These are phyloP conservation scores for Galbula dea DNA, from an alignment of 2,113 vertebrate genomes.

Conservation along the genomic window DNA sequence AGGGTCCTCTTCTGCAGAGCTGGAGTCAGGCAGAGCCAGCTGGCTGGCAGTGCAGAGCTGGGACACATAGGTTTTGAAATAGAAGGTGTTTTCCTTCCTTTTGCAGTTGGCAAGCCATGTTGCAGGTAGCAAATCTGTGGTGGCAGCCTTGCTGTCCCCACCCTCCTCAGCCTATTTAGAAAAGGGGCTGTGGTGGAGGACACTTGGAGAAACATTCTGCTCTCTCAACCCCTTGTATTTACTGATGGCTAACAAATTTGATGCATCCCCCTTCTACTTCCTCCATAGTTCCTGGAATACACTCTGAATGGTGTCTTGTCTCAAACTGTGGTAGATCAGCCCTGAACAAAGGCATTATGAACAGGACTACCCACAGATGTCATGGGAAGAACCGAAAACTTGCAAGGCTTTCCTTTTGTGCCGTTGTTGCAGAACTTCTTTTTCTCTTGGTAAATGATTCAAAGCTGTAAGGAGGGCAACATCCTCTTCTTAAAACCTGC, in stretches of 20 bases:
- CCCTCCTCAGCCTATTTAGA: not conserved
- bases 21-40: not conserved
- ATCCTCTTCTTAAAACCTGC: slow-evolving; percentile 39
- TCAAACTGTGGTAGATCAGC: not conserved
- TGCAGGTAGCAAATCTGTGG: not conserved
- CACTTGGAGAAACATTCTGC: not conserved
- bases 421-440: not conserved
- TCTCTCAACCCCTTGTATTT: not conserved
- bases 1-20: not conserved
- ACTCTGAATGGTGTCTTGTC: slow-evolving; percentile 38
- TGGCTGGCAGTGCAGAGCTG: not conserved
- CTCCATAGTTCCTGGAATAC: slow-evolving; percentile 46
- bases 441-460: slow-evolving; percentile 6
- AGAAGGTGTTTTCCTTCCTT: not conserved
- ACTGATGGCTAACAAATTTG: not conserved
- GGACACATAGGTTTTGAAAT: not conserved
- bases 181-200: not conserved
- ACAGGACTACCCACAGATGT: slow-evolving; percentile 41
- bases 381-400: slow-evolving; percentile 39
- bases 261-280: slow-evolving; percentile 24
- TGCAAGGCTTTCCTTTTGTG: slow-evolving; percentile 3
- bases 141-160: not conserved
- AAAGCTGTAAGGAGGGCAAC: slow-evolving; percentile 1
- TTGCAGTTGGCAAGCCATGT: not conserved
- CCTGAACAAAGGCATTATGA: not conserved